phyloP scores from a whole-genome alignment of 2,797 vertebrate genomes.

The Mormyrops boulengeri region DNA sequence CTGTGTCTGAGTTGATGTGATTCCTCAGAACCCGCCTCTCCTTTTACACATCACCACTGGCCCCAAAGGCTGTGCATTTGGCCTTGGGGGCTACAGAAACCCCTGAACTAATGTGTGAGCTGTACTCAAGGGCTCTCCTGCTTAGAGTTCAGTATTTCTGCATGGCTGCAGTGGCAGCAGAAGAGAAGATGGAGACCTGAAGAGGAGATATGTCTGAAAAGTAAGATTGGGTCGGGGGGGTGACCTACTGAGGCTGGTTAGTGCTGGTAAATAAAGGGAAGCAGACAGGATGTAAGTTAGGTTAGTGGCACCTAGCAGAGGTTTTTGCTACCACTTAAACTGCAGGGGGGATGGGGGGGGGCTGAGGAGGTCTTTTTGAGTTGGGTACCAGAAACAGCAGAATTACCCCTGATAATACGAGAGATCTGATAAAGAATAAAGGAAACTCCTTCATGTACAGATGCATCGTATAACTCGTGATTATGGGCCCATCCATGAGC shows the following conservation, averaged over 20 bases:
- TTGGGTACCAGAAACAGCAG: background rate
- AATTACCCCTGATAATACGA: background rate
- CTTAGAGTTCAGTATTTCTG: background rate
- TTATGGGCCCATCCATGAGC: background rate
- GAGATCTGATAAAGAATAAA: background rate
- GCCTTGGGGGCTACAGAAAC: background rate
- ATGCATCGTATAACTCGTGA: background rate
- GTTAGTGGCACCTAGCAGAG: background rate
- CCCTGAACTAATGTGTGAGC: background rate
- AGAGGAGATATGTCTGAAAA: background rate
- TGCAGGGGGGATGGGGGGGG: background rate
- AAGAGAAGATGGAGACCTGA: background rate
- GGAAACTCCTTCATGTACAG: background rate
- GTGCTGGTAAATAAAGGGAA: background rate
- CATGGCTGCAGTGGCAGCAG: background rate
- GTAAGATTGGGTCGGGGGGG: background rate
- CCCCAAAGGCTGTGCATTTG: background rate
- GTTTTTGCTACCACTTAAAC: background rate
- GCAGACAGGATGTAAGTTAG: background rate
- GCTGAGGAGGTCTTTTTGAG: background rate
- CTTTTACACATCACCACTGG: background rate
- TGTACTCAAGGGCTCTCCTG: background rate
- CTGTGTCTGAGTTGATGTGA: background rate
- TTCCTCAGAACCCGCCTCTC: background rate
- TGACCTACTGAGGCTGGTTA: background rate